Base-by-base conservation (phyloP, 2,888 invertebrate species). In the Palloptera scutellata region DNA sequence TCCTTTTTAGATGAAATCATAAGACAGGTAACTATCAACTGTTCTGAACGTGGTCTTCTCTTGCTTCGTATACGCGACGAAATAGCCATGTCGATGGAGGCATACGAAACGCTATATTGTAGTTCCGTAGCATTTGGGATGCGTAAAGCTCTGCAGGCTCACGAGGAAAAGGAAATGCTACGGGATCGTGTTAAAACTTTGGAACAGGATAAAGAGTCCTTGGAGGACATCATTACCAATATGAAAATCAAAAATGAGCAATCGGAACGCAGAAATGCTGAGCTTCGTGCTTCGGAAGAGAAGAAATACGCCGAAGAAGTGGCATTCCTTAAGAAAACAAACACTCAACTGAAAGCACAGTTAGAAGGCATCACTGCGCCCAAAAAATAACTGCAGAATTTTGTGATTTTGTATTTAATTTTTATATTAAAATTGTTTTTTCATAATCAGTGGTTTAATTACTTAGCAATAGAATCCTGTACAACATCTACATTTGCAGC, bases 51-150 rank as follows among this genome's bases (percentile, higher is more conserved):
- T 76, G 98, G 98, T 3, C 87, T 98, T n/a, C 86, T 99, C 8
- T 86, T 99, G 60, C 86, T 98, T 63, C 88, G 98, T 75, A 94
- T 98, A 5, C 89, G 98, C 20, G 98, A 99, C 83, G 98, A 99
- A 87, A 92, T 98, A 67, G 89, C 93, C 73, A 97, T 98, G 92
- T 97, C 98, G 0, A 92, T 98, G 86, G 94, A 96, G 78, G 97
- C 98, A 0, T 98, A 97, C 82, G 96, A 97, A 85, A 95, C 96
- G 0, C 87, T 99, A 1, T 97, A 98, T 81, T 98, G 98, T 84
- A 97, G 97, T 84, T 96, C 97, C 64, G 95, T 98, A 62, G 97
- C 98, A 0, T 99, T 97, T 83, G 98, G 97, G 40, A 96, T 98
- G 91, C 89, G 98, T 71, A 98, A 99, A 87, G 96, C 98, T n/a